Evolutionary conservation across 2,113 vertebrate genomes (phyloP).

Genomic region (Ammodytes dubius): DNA sequence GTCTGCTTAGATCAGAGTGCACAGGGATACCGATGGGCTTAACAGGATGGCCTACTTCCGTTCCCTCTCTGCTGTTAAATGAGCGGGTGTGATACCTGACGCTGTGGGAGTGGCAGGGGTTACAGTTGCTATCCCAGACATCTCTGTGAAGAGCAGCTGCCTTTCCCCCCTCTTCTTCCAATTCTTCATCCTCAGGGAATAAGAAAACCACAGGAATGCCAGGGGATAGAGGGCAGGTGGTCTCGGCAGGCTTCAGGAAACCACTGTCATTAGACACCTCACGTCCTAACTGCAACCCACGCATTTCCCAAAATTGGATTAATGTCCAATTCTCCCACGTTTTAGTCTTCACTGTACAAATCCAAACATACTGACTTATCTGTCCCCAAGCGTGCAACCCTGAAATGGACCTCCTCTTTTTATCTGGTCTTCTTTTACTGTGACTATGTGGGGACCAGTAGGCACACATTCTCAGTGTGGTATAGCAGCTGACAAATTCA

Average conservation of each 20-base stretch:
- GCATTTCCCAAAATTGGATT: conserved; percentile 16
- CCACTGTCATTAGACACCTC: conserved; percentile 53
- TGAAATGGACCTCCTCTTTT: conserved; percentile 8
- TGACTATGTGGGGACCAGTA: conserved; percentile 51
- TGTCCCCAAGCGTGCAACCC: conserved; percentile 11
- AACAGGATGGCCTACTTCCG: conserved; percentile 78
- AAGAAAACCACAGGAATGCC: conserved; percentile 69
- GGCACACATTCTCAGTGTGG: conserved; percentile 61
- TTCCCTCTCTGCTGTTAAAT: conserved; percentile 66
- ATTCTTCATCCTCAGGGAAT: conserved; percentile 65
- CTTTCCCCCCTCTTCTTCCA: conserved; percentile 28
- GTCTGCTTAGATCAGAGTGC: conserved; percentile 70
- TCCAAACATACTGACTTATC: conserved; percentile 3
- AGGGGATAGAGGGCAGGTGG: conserved; percentile 66
- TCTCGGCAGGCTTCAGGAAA: conserved; percentile 55
- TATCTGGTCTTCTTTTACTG: conserved; percentile 43
- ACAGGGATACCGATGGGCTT: conserved; percentile 74
- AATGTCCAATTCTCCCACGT: conserved; percentile 12
- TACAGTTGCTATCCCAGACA: conserved; percentile 76
- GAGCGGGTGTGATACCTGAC: conserved; percentile 73
- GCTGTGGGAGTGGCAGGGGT: conserved; percentile 69
- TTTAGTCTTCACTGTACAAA: conserved; percentile 9
- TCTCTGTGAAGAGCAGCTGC: conserved; percentile 81
- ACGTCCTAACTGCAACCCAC: conserved; percentile 12
- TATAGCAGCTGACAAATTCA: conserved; percentile 72